Conservation (phyloP, 2,113 vertebrate genomes). For the Pollimyrus isidori region DNA sequence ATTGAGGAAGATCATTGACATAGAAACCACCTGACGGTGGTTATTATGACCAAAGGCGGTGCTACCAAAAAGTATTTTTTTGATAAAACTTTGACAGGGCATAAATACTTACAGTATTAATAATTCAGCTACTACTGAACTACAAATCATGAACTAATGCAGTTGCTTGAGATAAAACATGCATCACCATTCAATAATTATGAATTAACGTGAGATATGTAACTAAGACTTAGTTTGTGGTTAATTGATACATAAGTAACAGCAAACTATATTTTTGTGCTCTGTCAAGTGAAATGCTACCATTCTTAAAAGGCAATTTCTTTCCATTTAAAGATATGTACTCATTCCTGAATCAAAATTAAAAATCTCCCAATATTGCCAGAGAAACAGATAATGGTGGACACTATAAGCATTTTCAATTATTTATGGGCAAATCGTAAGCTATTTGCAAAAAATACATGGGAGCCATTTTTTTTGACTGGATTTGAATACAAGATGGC, state of each 20-base stretch:
- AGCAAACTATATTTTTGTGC: neutral
- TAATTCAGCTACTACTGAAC: neutral
- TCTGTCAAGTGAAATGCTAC: neutral
- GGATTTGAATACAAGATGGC: neutral
- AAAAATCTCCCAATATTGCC: neutral
- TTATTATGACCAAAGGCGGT: neutral
- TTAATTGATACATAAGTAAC: neutral
- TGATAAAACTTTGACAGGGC: neutral
- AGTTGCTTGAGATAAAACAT: neutral
- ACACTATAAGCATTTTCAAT: neutral
- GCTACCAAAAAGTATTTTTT: neutral
- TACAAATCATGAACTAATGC: neutral
- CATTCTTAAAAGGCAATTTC: neutral
- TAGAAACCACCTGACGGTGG: neutral
- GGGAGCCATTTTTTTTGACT: neutral
- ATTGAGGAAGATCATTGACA: neutral
- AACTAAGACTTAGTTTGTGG: neutral
- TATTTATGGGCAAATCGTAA: neutral
- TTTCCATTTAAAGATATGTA: neutral
- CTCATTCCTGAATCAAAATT: neutral
- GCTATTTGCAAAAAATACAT: neutral
- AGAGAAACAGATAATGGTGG: neutral
- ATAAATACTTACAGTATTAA: neutral
- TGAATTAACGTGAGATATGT: neutral
- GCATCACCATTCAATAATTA: neutral